Percentiles rank a stretch among this genome's conserved stretches.
phyloP scores from a whole-genome alignment of 2,113 vertebrate species.

The Lipotes vexillifer region DNA sequence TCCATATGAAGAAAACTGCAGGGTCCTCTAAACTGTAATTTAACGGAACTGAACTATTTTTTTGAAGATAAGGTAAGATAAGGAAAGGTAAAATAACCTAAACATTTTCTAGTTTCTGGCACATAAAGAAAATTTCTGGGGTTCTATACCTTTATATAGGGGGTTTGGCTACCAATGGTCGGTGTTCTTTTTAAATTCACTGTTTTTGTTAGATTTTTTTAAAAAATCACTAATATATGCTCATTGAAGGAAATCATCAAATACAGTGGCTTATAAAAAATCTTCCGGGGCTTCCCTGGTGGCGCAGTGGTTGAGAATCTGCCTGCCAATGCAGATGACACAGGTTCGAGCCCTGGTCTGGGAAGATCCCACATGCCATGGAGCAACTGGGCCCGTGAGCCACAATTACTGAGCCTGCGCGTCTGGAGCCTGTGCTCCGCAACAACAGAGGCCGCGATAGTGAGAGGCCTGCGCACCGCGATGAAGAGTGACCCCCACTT shows the following conservation, averaged over 20 bases:
- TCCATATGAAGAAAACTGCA: not conserved
- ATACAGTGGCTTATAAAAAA: not conserved
- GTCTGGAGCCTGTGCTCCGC: too few relatives aligned
- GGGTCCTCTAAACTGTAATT: not conserved
- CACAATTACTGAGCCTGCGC: too few relatives aligned
- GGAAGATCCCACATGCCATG: too few relatives aligned
- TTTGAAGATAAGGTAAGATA: not conserved
- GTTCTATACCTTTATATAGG: not conserved
- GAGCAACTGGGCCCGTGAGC: too few relatives aligned
- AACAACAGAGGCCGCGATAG: too few relatives aligned
- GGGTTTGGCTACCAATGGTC: not conserved
- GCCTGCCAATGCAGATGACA: too few relatives aligned
- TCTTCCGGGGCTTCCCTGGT: too few relatives aligned
- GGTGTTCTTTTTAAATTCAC: not conserved
- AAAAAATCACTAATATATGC: not conserved
- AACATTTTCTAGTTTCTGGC: not conserved
- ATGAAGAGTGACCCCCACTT: too few relatives aligned
- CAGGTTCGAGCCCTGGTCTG: too few relatives aligned
- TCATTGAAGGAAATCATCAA: not conserved
- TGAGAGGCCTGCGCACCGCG: too few relatives aligned
- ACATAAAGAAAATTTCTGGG: not conserved
- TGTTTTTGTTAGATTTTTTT: not conserved
- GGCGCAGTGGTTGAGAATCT: too few relatives aligned
- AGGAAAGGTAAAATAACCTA: not conserved
- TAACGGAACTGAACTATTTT: not conserved